Base-by-base conservation (phyloP, 2,888 invertebrate genomes). In the Neoscelio sp. region DNA sequence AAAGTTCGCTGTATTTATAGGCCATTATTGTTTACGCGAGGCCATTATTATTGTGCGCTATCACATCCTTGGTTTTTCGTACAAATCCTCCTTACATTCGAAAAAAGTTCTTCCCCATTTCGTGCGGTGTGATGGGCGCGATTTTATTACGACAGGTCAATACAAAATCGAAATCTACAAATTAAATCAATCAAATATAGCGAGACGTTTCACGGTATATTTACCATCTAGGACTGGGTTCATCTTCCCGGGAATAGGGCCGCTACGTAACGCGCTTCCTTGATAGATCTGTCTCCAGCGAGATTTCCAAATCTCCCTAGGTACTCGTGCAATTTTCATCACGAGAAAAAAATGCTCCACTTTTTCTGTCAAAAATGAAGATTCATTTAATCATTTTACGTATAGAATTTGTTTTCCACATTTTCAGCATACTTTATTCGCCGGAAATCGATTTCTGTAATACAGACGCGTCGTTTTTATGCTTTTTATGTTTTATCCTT, bases 141-240 rank as follows among this genome's bases (percentile, higher is more conserved):
- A 76, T 80, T 71, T 71, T 48, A 76, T 80, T 64, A 52, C 58
- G 60, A n/a, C 48, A 62, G 76, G 71, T 68, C 76, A 62, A 68
- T 74, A 82, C 83, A 85, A 87, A 86, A 84, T 80, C 80, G 80
- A n/a, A n/a, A n/a, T n/a, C n/a, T n/a, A n/a, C n/a, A 86, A 86
- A 88, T 88, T 87, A 85, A 87, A 87, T 88, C 87, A 88, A 87
- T 87, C 86, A 85, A 85, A 83, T 75, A 71, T 71, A 80, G 42
- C 67, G 56, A 33, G 62, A 80, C 60, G 62, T 40, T 52, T 26
- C 62, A 56, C 75, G 67, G 17, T 17, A 82, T 84, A 86, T 88
- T 85, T 85, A 79, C 64, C 77, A 85, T 85, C 85, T 84, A 83
- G 84, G 84, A 84, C 82, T 83, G 81, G 83, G 82, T 84, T 79